Conservation (phyloP, 2,888 invertebrate genomes). For the Meliscaeva auricollis region DNA sequence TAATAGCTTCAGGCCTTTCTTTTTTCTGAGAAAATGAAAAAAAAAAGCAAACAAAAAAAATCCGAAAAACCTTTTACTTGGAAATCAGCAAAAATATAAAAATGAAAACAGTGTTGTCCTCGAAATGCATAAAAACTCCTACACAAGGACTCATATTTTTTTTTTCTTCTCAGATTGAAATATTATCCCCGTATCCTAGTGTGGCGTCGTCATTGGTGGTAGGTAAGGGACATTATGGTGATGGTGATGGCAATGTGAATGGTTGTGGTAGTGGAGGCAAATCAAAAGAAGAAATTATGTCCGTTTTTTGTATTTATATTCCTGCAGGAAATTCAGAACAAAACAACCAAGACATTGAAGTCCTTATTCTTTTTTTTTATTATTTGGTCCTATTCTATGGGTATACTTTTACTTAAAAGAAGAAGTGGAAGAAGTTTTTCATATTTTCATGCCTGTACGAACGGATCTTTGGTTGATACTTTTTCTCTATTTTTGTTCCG, state of each 20-base stretch:
- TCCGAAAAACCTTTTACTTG: conserved; percentile 52
- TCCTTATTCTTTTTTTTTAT: conserved; percentile 27
- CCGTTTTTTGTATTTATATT: conserved; percentile 51
- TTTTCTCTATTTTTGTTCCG: conserved; percentile 53
- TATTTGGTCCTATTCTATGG: too few species aligned
- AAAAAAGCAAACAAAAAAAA: conserved; percentile 12
- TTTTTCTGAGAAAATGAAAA: conserved; percentile 14
- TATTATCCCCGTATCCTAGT: not conserved
- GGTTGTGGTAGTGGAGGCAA: conserved; percentile 44
- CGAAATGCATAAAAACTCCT: conserved; percentile 52
- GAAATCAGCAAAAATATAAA: conserved; percentile 61
- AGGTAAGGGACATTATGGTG: not conserved
- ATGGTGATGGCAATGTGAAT: not conserved
- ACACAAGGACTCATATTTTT: conserved; percentile 15
- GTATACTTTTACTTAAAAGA: not conserved
- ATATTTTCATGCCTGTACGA: conserved; percentile 54
- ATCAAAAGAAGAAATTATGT: conserved; percentile 73
- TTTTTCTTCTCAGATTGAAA: conserved; percentile 14
- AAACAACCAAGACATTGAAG: conserved; percentile 66
- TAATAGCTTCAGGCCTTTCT: conserved; percentile 37
- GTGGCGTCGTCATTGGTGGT: not conserved
- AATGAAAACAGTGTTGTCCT: conserved; percentile 69
- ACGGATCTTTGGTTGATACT: conserved; percentile 41
- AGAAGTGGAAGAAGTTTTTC: conserved; percentile 37
- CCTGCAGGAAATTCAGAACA: conserved; percentile 67